phyloP scores from a whole-genome alignment of 2,113 vertebrate genomes.

The Genyomyrus donnyi region DNA sequence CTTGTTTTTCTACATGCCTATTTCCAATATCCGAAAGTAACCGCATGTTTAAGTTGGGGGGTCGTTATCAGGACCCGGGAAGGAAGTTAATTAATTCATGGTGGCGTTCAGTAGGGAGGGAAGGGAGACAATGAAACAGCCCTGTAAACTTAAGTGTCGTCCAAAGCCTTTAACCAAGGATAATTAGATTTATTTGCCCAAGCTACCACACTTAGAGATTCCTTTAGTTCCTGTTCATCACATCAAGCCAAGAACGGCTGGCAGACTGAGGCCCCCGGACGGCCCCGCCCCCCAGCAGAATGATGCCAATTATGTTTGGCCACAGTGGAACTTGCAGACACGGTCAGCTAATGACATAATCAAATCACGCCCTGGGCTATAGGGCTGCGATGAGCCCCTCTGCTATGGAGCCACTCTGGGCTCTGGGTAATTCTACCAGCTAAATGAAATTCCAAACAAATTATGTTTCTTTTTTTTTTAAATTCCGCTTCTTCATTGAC shows the following conservation, averaged over 20 bases:
- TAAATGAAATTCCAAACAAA: constrained; percentile 17
- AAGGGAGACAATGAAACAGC: background rate
- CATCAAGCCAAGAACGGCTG: background rate
- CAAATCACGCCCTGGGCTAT: background rate
- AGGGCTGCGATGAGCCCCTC: background rate
- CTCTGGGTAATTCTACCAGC: background rate
- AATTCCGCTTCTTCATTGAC: background rate
- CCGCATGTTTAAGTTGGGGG: background rate
- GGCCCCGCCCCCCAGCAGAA: background rate
- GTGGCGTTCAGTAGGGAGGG: background rate
- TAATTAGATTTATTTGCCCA: constrained; percentile 2
- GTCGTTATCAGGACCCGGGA: background rate
- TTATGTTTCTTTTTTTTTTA: background rate
- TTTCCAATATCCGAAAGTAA: background rate
- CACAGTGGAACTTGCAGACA: constrained; percentile 3
- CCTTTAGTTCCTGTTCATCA: background rate
- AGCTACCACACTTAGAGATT: background rate
- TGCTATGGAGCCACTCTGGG: background rate
- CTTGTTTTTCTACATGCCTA: background rate
- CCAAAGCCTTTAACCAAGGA: background rate
- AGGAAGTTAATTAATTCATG: background rate
- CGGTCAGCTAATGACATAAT: constrained; percentile 12
- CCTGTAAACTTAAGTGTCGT: constrained; percentile 8
- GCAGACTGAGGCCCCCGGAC: background rate
- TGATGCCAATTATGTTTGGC: background rate